Percentiles rank a stretch among this genome's conserved stretches.
Evolutionary conservation across 1,140 invertebrate species (phyloP).

Genomic region (Andrena cerasifolii): DNA sequence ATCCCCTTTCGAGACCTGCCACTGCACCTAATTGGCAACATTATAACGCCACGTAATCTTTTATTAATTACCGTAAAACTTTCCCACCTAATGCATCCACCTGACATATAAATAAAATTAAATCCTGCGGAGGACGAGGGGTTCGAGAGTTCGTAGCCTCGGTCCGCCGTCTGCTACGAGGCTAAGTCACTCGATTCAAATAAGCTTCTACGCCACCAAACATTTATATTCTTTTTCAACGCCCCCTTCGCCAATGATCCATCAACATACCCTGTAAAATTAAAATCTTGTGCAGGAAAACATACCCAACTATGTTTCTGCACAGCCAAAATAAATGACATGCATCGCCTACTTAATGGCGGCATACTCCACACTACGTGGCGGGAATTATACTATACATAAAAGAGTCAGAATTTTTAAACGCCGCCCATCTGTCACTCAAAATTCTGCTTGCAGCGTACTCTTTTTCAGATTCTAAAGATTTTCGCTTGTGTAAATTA

Average conservation of each 20-base stretch:
- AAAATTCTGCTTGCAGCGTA: slow-evolving; percentile 10
- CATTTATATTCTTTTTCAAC: slow-evolving; percentile 40
- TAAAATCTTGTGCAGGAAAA: neutral
- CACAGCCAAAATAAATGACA: neutral
- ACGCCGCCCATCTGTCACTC: slow-evolving; percentile 19
- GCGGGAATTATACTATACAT: slow-evolving; percentile 50
- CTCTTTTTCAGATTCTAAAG: neutral
- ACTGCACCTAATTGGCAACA: slow-evolving; percentile 36
- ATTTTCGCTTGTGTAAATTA: neutral
- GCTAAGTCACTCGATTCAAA: slow-evolving; percentile 76
- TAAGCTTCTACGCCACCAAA: slow-evolving; percentile 58
- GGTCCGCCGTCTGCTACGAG: slow-evolving; percentile 77
- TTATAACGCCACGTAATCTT: slow-evolving; percentile 35
- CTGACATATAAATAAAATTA: slow-evolving; percentile 68
- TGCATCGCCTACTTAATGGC: neutral
- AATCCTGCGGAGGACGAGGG: slow-evolving; percentile 79
- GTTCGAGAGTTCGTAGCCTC: slow-evolving; percentile 83
- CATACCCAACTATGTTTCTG: neutral
- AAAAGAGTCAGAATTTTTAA: slow-evolving; percentile 22
- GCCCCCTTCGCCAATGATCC: slow-evolving; percentile 51
- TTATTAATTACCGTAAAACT: slow-evolving; percentile 44
- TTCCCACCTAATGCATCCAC: slow-evolving; percentile 34
- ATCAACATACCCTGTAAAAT: slow-evolving; percentile 32
- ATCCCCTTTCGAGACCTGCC: slow-evolving; percentile 5
- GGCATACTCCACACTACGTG: neutral